Evolutionary conservation across 2,113 vertebrate species (phyloP).

Genomic region (Okapia johnstoni): DNA sequence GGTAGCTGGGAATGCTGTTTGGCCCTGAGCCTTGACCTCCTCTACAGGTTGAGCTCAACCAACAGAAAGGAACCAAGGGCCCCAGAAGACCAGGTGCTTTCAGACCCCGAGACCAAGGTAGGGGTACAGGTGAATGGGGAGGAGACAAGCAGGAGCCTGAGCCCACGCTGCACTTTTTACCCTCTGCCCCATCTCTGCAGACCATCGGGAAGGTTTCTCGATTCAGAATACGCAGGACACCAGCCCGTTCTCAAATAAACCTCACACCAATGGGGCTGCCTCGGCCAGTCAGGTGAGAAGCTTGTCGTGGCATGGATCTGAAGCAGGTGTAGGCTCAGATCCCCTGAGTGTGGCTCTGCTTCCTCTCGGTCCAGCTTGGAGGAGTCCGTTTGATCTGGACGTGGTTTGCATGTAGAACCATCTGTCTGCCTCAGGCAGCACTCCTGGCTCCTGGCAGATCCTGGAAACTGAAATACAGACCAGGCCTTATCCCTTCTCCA

Average conservation of each 20-base stretch:
- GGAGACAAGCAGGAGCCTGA: background rate
- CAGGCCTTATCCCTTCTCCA: background rate
- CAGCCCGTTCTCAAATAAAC: constrained; percentile 84
- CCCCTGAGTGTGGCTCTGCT: background rate
- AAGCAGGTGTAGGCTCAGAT: background rate
- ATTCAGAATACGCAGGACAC: constrained; percentile 87
- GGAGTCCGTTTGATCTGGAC: background rate
- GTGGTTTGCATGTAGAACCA: background rate
- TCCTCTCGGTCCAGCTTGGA: background rate
- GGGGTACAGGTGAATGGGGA: background rate
- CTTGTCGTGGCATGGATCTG: background rate
- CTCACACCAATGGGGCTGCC: constrained; percentile 93
- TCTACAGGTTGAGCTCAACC: constrained; percentile 57
- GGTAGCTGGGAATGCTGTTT: background rate
- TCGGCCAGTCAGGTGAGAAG: constrained; percentile 84
- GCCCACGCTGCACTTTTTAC: background rate
- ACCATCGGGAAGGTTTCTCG: constrained; percentile 87
- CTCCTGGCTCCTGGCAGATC: background rate
- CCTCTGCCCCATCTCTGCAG: constrained; percentile 57
- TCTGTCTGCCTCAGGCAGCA: background rate
- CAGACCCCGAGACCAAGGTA: constrained; percentile 87
- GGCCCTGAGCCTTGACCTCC: constrained; percentile 24
- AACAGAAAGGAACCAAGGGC: constrained; percentile 67
- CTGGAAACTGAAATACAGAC: constrained; percentile 18
- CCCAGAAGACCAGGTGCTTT: constrained; percentile 83